Evolutionary conservation across 1,140 invertebrate genomes (phyloP).

Genomic region (Dufourea novaeangliae): DNA sequence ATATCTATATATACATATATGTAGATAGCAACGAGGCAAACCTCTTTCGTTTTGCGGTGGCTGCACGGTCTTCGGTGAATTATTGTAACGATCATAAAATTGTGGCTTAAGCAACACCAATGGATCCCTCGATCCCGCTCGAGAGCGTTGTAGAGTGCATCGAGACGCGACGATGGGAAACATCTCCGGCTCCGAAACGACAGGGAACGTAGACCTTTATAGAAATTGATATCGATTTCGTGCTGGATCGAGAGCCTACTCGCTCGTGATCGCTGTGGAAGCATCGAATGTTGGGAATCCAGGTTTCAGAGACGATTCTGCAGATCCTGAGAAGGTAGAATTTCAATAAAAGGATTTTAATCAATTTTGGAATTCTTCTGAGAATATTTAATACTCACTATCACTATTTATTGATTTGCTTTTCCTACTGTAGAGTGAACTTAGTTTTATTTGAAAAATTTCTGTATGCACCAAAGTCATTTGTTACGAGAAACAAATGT

Average conservation of each 20-base stretch:
- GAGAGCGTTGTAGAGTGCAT: neutral
- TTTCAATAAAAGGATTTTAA: too few relatives aligned
- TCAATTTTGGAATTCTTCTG: too few relatives aligned
- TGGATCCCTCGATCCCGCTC: neutral
- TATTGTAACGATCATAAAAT: slow-evolving; percentile 46
- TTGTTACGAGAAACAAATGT: too few relatives aligned
- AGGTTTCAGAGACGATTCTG: neutral
- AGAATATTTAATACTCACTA: too few relatives aligned
- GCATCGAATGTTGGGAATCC: neutral
- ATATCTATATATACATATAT: too few relatives aligned
- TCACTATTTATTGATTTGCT: too few relatives aligned
- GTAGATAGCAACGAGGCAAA: slow-evolving; percentile 19
- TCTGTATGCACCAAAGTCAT: too few relatives aligned
- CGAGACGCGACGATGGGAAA: slow-evolving; percentile 33
- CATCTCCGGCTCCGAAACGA: neutral
- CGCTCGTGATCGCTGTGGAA: neutral
- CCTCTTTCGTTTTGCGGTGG: neutral
- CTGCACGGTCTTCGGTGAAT: slow-evolving; percentile 22
- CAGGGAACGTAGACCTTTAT: neutral
- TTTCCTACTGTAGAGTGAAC: too few relatives aligned
- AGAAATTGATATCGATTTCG: slow-evolving; percentile 46
- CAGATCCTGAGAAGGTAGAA: too few relatives aligned
- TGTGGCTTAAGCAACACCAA: slow-evolving; percentile 35
- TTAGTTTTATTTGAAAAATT: too few relatives aligned
- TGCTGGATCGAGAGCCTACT: neutral